A percentile compares a stretch with the other conserved stretches of the same genome.
Conservation (phyloP, 2,888 invertebrate species). For the Drosophila falleni region DNA sequence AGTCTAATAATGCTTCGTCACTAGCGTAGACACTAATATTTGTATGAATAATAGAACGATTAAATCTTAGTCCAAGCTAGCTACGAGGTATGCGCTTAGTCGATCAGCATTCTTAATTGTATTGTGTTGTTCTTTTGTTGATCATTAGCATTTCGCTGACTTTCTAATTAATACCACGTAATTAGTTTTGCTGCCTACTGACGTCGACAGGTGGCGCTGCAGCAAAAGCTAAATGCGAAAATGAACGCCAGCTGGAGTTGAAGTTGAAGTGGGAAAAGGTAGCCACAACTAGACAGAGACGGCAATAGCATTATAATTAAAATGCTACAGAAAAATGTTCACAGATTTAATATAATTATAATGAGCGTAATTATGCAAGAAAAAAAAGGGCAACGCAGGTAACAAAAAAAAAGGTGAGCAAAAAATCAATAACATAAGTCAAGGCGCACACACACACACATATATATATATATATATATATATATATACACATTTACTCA, state of each 20-base stretch:
- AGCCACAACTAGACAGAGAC: constrained; percentile 15
- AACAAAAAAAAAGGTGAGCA: constrained; percentile 19
- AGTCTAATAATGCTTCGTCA: too few relatives aligned
- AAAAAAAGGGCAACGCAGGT: constrained; percentile 35
- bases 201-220: constrained; percentile 61
- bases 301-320: constrained; percentile 61
- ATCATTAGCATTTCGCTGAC: constrained; percentile 60
- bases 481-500: constrained; percentile 1
- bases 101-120: not conserved
- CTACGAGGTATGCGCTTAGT: not conserved
- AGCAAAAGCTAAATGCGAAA: constrained; percentile 35
- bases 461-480: constrained; percentile 6
- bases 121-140: constrained; percentile 12
- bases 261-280: not conserved
- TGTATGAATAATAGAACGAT: not conserved
- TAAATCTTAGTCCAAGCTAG: not conserved
- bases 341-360: constrained; percentile 77
- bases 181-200: constrained; percentile 65
- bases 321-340: constrained; percentile 55
- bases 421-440: constrained; percentile 57
- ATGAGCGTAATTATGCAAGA: constrained; percentile 70
- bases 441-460: constrained; percentile 40
- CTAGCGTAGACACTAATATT: not conserved
- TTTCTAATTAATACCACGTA: constrained; percentile 75
- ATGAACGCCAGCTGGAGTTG: constrained; percentile 2